A percentile compares a stretch with the other conserved stretches of the same genome.
Conservation (phyloP, 2,113 vertebrate species). For the Trogon melanurus region DNA sequence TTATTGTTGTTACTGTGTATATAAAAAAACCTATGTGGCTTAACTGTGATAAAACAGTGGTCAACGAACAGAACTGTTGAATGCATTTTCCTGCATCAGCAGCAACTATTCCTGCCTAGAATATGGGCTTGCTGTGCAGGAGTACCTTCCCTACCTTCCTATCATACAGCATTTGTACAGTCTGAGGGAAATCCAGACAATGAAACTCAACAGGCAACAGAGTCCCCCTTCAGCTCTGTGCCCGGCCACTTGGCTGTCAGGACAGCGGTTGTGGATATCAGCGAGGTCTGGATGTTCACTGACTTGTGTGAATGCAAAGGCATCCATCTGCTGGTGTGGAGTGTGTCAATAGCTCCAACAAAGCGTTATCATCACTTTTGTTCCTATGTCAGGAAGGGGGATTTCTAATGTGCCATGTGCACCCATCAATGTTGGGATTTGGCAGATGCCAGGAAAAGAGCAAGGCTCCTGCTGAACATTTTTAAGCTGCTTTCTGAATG, state of each 20-base stretch:
- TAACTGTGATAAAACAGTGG: background rate
- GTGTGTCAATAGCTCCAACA: background rate
- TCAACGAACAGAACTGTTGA: background rate
- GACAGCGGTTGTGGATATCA: accelerated
- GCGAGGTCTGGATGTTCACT: background rate
- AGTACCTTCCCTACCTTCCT: background rate
- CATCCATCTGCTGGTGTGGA: background rate
- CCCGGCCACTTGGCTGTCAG: background rate
- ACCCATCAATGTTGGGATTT: background rate
- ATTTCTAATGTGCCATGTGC: background rate
- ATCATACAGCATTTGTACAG: background rate
- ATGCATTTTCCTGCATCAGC: background rate
- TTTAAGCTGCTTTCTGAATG: background rate
- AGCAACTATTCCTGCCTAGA: background rate
- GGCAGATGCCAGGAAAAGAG: background rate
- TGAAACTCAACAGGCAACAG: background rate
- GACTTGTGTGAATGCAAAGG: background rate
- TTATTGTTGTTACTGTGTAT: background rate
- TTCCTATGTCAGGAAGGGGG: background rate
- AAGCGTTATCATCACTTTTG: background rate
- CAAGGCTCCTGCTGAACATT: background rate
- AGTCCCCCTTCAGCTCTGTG: background rate
- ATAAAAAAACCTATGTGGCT: background rate
- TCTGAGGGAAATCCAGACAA: background rate
- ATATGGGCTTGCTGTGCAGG: background rate